These are phyloP conservation scores for Aethes cnicana DNA, from an alignment of 2,888 invertebrate genomes.

Conservation along the genomic window DNA sequence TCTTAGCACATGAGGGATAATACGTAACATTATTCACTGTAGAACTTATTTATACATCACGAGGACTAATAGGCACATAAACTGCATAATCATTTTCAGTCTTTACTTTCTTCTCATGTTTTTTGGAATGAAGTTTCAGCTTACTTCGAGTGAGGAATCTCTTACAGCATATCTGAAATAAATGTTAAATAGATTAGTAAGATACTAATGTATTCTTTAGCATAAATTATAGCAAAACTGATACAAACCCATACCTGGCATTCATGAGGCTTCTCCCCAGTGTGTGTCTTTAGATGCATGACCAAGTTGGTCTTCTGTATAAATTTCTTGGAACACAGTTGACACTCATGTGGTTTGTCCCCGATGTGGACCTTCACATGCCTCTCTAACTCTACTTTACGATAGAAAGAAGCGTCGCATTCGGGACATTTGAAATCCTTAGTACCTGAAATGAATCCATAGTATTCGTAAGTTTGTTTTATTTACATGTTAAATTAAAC, in stretches of 20 bases:
- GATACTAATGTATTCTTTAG: too few species aligned
- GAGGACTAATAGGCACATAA: too few species aligned
- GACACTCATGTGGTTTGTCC: background rate
- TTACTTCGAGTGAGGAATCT: background rate
- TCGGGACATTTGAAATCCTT: constrained; percentile 11
- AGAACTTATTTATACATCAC: too few species aligned
- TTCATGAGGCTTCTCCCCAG: too few species aligned
- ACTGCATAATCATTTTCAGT: background rate
- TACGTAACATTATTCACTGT: too few species aligned
- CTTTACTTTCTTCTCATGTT: background rate
- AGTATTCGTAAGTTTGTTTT: too few species aligned
- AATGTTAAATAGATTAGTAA: too few species aligned
- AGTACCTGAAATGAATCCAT: too few species aligned
- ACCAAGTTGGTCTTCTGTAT: background rate
- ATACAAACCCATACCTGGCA: too few species aligned
- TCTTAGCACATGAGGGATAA: too few species aligned
- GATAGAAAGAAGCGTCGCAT: constrained; percentile 6
- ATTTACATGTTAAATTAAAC: too few species aligned
- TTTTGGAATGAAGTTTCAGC: background rate
- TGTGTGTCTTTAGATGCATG: background rate
- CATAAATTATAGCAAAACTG: too few species aligned
- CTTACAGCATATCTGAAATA: background rate
- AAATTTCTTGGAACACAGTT: background rate
- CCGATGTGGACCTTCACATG: background rate
- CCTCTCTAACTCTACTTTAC: background rate